Conservation (phyloP, 2,113 vertebrate species). For the Casuarius casuarius region DNA sequence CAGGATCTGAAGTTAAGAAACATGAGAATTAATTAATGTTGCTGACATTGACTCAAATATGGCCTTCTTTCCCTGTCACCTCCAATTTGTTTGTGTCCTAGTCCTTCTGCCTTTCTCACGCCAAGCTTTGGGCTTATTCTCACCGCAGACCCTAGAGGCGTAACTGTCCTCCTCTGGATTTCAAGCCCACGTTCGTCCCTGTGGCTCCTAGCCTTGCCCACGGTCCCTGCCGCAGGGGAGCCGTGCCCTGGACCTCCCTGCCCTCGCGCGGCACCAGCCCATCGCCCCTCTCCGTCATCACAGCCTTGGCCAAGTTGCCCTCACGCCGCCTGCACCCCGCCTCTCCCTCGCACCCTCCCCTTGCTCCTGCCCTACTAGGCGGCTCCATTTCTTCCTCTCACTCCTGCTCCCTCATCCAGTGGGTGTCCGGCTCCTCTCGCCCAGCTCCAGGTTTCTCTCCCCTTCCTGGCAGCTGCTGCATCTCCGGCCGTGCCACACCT, state of each 20-base stretch:
- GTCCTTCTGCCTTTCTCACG: background rate
- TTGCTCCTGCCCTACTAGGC: background rate
- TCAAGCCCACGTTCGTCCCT: background rate
- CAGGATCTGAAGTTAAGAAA: conserved; percentile 19
- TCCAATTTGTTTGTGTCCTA: background rate
- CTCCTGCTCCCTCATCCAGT: background rate
- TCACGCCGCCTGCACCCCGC: background rate
- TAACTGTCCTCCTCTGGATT: background rate
- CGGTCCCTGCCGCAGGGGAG: rapidly evolving
- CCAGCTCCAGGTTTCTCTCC: background rate
- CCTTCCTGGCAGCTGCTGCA: background rate
- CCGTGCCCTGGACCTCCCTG: background rate
- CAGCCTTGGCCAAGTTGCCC: background rate
- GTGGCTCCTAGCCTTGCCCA: background rate
- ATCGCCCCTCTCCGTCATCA: background rate
- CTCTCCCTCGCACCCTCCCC: rapidly evolving
- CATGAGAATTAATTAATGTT: conserved; percentile 24
- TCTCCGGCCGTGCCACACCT: background rate
- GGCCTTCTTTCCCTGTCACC: background rate
- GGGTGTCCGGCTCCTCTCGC: background rate
- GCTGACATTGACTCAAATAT: background rate
- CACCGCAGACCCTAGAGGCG: background rate
- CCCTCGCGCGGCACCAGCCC: background rate
- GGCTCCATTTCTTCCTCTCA: background rate
- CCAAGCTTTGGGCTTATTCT: background rate